A percentile compares a stretch with the other conserved stretches of the same genome.
phyloP scores from a whole-genome alignment of 2,888 invertebrate genomes.

The Danaus chrysippus region DNA sequence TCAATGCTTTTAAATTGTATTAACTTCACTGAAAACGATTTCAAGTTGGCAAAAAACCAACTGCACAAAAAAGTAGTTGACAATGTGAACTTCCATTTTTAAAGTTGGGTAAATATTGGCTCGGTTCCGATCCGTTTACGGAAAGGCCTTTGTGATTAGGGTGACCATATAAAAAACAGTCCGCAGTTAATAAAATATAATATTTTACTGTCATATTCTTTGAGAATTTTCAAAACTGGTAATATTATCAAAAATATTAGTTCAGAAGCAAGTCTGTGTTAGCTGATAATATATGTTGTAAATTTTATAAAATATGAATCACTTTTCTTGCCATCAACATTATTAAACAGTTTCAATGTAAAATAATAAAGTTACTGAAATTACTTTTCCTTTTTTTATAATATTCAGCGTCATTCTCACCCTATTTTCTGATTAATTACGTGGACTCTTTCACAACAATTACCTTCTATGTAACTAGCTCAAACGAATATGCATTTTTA shows the following conservation, averaged over 20 bases:
- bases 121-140: slow-evolving; percentile 31
- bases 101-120: slow-evolving; percentile 37
- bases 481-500: slow-evolving; percentile 39
- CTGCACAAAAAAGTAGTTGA: slow-evolving; percentile 30
- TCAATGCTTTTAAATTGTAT: slow-evolving; percentile 35
- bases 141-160: slow-evolving; percentile 27
- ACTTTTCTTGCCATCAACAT: no score
- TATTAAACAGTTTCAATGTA: no score
- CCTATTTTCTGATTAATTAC: slow-evolving; percentile 38
- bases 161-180: slow-evolving; percentile 5
- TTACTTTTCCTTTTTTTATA: background rate
- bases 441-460: slow-evolving; percentile 34
- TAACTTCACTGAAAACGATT: slow-evolving; percentile 35
- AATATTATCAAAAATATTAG: no score
- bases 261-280: no score
- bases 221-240: no score
- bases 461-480: slow-evolving; percentile 41
- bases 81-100: slow-evolving; percentile 36
- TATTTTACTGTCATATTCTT: slow-evolving; percentile 5
- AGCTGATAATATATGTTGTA: no score
- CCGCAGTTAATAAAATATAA: background rate
- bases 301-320: no score
- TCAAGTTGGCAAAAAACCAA: slow-evolving; percentile 38
- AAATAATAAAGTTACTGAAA: no score
- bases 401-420: slow-evolving; percentile 1